These are phyloP conservation scores for Zoroaster sp. DNA, from an alignment of 53 echinoderm and acorn worm species.

Conservation along the genomic window DNA sequence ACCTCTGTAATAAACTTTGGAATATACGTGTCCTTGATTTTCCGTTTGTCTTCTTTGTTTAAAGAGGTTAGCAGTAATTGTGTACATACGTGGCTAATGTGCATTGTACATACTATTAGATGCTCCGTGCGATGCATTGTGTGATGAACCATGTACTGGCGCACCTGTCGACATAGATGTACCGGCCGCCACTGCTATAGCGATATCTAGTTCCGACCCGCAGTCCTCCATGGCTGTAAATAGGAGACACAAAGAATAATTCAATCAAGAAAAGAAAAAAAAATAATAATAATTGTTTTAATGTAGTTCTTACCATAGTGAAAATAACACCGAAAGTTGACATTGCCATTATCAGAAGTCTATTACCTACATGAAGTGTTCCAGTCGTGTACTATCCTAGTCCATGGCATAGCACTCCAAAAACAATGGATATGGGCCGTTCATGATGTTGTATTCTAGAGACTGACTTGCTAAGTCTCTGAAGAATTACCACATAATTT, in stretches of 20 bases:
- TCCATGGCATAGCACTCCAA: no score
- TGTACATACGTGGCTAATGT: constrained; percentile 24
- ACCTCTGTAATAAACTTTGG: not conserved
- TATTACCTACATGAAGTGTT: no score
- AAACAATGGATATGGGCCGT: no score
- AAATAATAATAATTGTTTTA: no score
- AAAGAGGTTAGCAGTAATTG: not conserved
- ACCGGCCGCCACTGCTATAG: not conserved
- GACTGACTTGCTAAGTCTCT: no score
- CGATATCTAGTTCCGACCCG: constrained; percentile 30
- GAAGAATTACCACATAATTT: no score
- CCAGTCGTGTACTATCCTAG: no score
- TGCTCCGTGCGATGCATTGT: constrained; percentile 24
- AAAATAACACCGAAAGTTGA: no score
- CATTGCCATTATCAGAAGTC: no score
- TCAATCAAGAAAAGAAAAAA: not conserved
- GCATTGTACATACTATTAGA: constrained; percentile 54
- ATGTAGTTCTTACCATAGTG: no score
- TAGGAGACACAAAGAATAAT: not conserved
- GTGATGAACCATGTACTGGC: constrained; percentile 3
- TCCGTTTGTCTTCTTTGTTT: not conserved
- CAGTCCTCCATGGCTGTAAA: constrained; percentile 44
- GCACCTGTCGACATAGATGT: not conserved
- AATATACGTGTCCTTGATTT: not conserved
- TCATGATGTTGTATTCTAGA: no score